phyloP scores from a whole-genome alignment of 2,797 vertebrate genomes.

The Mallotus villosus region DNA sequence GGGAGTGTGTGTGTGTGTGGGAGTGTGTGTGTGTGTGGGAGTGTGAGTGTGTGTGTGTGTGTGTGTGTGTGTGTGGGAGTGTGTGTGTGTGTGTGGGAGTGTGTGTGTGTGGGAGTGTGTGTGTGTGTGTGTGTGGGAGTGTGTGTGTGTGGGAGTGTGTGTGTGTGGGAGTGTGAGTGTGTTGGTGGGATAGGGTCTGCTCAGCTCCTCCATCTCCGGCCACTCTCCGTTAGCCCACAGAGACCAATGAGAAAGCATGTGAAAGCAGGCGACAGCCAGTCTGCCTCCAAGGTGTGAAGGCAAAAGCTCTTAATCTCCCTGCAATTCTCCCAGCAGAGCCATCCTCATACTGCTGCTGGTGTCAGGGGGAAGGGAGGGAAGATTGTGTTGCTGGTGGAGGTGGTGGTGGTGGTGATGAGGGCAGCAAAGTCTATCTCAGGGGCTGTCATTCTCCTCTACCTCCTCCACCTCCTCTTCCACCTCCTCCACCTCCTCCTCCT shows the following conservation, averaged over 20 bases:
- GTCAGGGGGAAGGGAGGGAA: neutral
- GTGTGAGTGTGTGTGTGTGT: conserved; percentile 25
- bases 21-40: conserved; percentile 12
- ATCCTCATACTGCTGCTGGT: conserved; percentile 19
- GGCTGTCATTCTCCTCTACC: conserved; percentile 20
- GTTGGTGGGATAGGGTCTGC: conserved; percentile 26
- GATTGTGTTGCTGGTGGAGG: neutral
- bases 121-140: conserved; percentile 17
- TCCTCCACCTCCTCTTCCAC: no score
- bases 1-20: no score
- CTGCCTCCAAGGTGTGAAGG: conserved; percentile 20
- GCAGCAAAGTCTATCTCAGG: conserved; percentile 7
- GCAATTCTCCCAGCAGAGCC: conserved; percentile 32
- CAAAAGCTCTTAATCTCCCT: conserved; percentile 49
- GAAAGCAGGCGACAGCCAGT: conserved; percentile 20
- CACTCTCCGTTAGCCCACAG: conserved; percentile 36
- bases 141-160: conserved; percentile 14
- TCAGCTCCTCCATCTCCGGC: conserved; percentile 11
- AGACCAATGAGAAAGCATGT: conserved; percentile 20
- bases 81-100: conserved; percentile 19
- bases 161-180: conserved; percentile 19
- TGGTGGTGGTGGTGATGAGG: neutral
- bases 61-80: conserved; percentile 17
- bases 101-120: conserved; percentile 15
- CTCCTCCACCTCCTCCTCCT: neutral